Evolutionary conservation across 2,888 invertebrate species (phyloP), one percentile per base, ranked within the genome.

Genomic region (Branchipolynoe longqiensis): DNA sequence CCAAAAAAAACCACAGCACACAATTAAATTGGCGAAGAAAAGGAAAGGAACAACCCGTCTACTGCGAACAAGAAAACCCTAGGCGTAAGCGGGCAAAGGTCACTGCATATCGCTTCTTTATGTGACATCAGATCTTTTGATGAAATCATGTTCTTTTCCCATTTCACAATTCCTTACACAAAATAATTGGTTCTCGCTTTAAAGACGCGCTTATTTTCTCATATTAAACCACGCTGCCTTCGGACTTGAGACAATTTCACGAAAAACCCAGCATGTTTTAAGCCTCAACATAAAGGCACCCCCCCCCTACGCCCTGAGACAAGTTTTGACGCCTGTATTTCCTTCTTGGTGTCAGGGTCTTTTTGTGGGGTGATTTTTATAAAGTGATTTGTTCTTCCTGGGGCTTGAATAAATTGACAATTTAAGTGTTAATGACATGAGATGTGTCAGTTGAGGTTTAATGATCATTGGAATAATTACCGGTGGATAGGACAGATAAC

Each of bases 41-140:
- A n/a, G n/a, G n/a, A n/a, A n/a, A n/a, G n/a, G n/a, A n/a, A n/a
- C n/a, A n/a, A n/a, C n/a, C n/a, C n/a, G n/a, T n/a, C n/a, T n/a
- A n/a, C n/a, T n/a, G n/a, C n/a, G n/a, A n/a, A n/a, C n/a, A n/a
- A n/a, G n/a, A n/a, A n/a, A n/a, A n/a, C n/a, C n/a, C n/a, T n/a
- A n/a, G n/a, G n/a, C n/a, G n/a, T n/a, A n/a, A n/a, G n/a, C n/a
- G n/a, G 69, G 14, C 69, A 69, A 69, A 69, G 33, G 36, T 69
- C 69, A 38, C 33, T 36, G 69, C 69, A 69, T 33, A 69, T 69
- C 18, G 12, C 25, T 69, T 69, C 38, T 69, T 69, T 33, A n/a
- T 18, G 4, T 4, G 36, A 69, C 36, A 69, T 69, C 12, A 25
- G 31, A 31, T 62, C 62, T 62, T 62, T 62, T 69, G 69, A 69